Evolutionary conservation across 37 sponge, comb jelly and placozoan genomes (phyloP).

Genomic region (Crambe crambe): DNA sequence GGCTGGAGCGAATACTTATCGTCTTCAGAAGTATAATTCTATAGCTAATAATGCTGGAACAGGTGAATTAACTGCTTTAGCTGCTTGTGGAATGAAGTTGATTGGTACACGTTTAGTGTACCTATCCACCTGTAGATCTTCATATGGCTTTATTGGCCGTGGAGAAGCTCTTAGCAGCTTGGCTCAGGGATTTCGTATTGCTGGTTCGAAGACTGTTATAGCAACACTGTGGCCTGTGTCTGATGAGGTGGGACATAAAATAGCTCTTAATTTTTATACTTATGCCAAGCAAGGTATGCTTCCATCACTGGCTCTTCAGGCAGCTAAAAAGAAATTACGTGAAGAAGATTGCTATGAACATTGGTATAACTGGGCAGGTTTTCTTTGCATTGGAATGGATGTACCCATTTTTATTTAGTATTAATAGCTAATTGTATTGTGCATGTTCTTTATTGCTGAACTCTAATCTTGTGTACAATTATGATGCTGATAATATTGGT

Average conservation of each 20-base stretch:
- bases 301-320: no score
- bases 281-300: no score
- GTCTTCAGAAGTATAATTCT: not conserved
- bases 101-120: conserved; percentile 30
- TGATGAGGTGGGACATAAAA: conserved; percentile 15
- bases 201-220: conserved; percentile 36
- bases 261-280: conserved; percentile 26
- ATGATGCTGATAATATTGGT: no score
- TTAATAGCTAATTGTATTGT: no score
- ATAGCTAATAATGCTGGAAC: conserved; percentile 29
- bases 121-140: conserved; percentile 37
- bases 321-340: no score
- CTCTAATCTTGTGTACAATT: no score
- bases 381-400: no score
- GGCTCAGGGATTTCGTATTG: conserved; percentile 32
- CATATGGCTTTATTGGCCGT: conserved; percentile 39
- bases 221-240: conserved; percentile 46
- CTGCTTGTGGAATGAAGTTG: conserved; percentile 36
- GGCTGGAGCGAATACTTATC: conserved; percentile 38
- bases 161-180: conserved; percentile 43
- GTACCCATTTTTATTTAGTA: no score
- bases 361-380: no score
- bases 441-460: no score
- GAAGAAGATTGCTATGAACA: no score
- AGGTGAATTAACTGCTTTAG: conserved; percentile 44